These are phyloP conservation scores for Glyphotaelius pellucidus DNA, from an alignment of 2,888 invertebrate species.

Conservation along the genomic window DNA sequence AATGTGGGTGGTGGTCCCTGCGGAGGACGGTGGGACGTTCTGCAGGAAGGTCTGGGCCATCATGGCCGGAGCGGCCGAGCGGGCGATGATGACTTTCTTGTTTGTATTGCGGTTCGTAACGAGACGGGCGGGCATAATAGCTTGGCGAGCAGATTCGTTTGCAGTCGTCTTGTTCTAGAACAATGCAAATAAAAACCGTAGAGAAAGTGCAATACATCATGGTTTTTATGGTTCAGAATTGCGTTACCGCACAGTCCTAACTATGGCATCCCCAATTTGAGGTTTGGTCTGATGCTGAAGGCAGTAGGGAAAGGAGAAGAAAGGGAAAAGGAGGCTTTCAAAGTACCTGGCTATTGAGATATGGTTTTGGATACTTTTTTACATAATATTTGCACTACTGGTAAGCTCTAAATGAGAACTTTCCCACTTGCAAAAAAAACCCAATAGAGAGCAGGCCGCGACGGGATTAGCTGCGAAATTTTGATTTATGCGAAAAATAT, in stretches of 20 bases:
- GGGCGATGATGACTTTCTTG: constrained; percentile 35
- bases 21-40: background rate
- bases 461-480: too few species aligned
- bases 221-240: background rate
- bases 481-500: too few species aligned
- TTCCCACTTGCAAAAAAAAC: too few species aligned
- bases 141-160: background rate
- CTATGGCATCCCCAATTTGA: background rate
- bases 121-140: background rate
- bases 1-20: background rate
- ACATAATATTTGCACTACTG: too few species aligned
- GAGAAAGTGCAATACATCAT: background rate
- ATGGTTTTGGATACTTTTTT: background rate
- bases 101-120: background rate
- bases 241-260: background rate
- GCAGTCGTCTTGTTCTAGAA: background rate
- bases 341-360: background rate
- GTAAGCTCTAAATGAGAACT: too few species aligned
- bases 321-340: background rate
- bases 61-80: constrained; percentile 22
- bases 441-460: too few species aligned
- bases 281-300: background rate
- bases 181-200: background rate
- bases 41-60: background rate
- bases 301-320: background rate